Evolutionary conservation across 2,888 invertebrate genomes (phyloP), one percentile per base, ranked within the genome.

Genomic region (Chymomyza amoena): DNA sequence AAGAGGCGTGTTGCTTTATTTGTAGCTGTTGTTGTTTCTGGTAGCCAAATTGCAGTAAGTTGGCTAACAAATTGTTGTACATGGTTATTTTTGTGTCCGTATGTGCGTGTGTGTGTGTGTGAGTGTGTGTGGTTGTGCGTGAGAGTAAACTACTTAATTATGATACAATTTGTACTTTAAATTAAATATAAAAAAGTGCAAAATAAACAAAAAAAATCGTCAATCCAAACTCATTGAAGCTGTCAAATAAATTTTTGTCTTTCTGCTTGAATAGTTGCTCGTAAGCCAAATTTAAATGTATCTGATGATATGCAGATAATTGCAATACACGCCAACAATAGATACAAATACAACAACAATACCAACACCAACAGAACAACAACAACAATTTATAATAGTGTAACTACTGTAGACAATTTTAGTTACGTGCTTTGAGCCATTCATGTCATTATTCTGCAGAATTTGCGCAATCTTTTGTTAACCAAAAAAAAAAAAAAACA

Each of bases 111-210:
- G 65, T 36, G 39, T 61, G 65, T 72, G 69, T 60, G 73, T 52
- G 72, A 60, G 65, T 36, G 39, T 61, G 65, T 72, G 69, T 60
- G 73, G 64, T 59, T 61, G 68, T 52, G 51, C 59, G 25, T 59
- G 28, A 59, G 25, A 51, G 36, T 67, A 69, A 83, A 76, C 81
- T 75, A 77, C 86, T 86, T 84, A 83, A 83, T 83, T 87, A 87
- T 84, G 77, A 83, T 77, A 73, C 86, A 62, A 64, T 74, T 71
- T 68, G 72, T 68, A 57, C 78, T 83, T 85, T 87, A 83, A 81
- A 85, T 87, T 85, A 80, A 72, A 66, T 72, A 62, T 15, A 52
- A 64, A 52, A 69, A 60, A 13, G 4, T 18, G 20, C 57, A 7
- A 32, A 32, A 32, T 32, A 32, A 18, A 25, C 28, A 10, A 13